phyloP scores from a whole-genome alignment of 2,113 vertebrate species.

The Dromiciops gliroides region DNA sequence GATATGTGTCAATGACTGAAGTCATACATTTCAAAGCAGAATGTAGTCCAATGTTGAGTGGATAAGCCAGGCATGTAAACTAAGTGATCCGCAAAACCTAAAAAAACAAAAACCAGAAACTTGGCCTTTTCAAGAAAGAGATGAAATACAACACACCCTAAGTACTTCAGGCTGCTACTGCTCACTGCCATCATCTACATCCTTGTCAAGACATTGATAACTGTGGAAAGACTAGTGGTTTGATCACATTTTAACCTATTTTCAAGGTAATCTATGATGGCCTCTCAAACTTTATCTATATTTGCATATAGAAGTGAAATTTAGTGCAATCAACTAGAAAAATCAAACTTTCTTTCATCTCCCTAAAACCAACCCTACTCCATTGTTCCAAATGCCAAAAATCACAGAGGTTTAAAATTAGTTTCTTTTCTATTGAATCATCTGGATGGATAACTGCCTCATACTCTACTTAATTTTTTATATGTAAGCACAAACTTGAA shows the following conservation, averaged over 20 bases:
- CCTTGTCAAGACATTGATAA: not conserved
- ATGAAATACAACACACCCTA: slow-evolving; percentile 49
- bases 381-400: not conserved
- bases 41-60: slow-evolving; percentile 43
- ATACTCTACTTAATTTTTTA: not conserved
- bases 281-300: not conserved
- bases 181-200: not conserved
- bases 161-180: slow-evolving; percentile 67
- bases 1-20: slow-evolving; percentile 52
- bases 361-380: not conserved
- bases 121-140: slow-evolving; percentile 37
- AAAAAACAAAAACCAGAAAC: slow-evolving; percentile 20
- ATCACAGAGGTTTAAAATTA: not conserved
- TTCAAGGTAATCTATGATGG: not conserved
- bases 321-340: not conserved
- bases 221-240: not conserved
- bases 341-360: not conserved
- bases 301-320: not conserved
- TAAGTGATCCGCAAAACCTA: slow-evolving; percentile 69
- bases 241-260: not conserved
- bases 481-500: not conserved
- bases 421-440: slow-evolving; percentile 1
- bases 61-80: slow-evolving; percentile 68
- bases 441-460: not conserved
- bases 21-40: slow-evolving; percentile 62